Base-by-base conservation (phyloP, 2,113 vertebrate species). In the Oryzias woworae region DNA sequence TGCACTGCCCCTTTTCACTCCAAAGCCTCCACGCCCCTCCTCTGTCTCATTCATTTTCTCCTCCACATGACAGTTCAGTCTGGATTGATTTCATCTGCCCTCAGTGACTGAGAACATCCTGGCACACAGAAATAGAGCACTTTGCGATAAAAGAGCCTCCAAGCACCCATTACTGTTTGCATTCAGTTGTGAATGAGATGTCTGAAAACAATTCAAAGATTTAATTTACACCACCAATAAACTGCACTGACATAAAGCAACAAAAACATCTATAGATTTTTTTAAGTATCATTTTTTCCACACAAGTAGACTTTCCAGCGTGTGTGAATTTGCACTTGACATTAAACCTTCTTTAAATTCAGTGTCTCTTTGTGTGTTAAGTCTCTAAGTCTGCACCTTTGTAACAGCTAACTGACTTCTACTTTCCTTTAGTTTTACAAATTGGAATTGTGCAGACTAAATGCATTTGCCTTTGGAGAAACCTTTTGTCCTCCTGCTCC, bases 71-170 rank as follows among this genome's bases (percentile, higher is more conserved):
- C 86, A 87, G 86, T 82, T 89, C 85, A 87, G 85, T 85, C 75
- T 76, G 69, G 82, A 89, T 90, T 76, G 55, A 89, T 85, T 89
- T 81, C 88, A 89, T 84, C 81, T 87, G 85, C 81, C 85, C 85
- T 85, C 85, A 12, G 42, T 31, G 73, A 77, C 79, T 80, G 81
- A 85, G 81, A 71, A 86, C 84, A 88, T 90, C 87, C 81, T 85
- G 69, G 85, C 82, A 87, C 85, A 76, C 81, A 82, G 81, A 85
- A 89, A 90, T 88, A 89, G 83, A 85, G 82, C 78, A 62, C 52
- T 41, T 66, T 72, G 80, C 74, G 72, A 83, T 61, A 73, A 73
- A 60, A 69, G 77, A 65, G 58, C 73, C 57, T 59, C 63, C 14
- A 46, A 66, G 61, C 66, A 74, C 53, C 53, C 23, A 41, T 75